Percentiles rank a stretch among this genome's conserved stretches.
Evolutionary conservation across 2,797 vertebrate species (phyloP).

Genomic region (Mus minutoides): DNA sequence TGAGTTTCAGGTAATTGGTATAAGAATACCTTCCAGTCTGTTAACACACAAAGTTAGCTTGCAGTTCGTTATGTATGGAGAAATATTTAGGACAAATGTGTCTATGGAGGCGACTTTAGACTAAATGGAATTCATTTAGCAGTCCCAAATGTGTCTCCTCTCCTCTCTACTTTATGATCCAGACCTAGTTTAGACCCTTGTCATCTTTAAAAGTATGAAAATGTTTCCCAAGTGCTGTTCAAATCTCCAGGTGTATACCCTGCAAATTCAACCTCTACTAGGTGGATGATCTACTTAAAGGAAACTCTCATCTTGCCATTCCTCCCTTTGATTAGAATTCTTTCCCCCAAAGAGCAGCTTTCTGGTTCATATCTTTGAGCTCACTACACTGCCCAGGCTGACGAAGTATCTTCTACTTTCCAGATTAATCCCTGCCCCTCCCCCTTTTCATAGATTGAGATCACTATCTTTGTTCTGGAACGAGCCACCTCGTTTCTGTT

Average conservation of each 20-base stretch:
- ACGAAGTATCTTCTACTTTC: neutral
- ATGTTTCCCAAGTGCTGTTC: neutral
- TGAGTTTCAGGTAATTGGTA: neutral
- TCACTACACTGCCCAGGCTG: neutral
- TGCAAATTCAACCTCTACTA: slow-evolving; percentile 6
- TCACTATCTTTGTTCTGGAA: slow-evolving; percentile 35
- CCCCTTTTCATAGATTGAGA: neutral
- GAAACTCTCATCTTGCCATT: slow-evolving; percentile 6
- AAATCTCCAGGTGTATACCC: neutral
- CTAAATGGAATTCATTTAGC: neutral
- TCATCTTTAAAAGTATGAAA: slow-evolving; percentile 17
- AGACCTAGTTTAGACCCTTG: neutral
- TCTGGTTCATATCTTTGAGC: neutral
- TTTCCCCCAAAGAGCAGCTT: neutral
- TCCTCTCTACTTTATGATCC: neutral
- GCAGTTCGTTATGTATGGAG: neutral
- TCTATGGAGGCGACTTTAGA: neutral
- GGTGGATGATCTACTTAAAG: slow-evolving; percentile 32
- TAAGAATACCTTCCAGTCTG: neutral
- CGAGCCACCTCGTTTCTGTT: neutral
- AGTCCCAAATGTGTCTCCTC: slow-evolving; percentile 10
- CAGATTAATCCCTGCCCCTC: neutral
- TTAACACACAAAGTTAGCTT: neutral
- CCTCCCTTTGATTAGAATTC: neutral
- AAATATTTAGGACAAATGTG: slow-evolving; percentile 44